Percentiles rank a stretch among this genome's conserved stretches.
These are phyloP conservation scores for Hylia prasina DNA, from an alignment of 2,113 vertebrate genomes.

Conservation along the genomic window DNA sequence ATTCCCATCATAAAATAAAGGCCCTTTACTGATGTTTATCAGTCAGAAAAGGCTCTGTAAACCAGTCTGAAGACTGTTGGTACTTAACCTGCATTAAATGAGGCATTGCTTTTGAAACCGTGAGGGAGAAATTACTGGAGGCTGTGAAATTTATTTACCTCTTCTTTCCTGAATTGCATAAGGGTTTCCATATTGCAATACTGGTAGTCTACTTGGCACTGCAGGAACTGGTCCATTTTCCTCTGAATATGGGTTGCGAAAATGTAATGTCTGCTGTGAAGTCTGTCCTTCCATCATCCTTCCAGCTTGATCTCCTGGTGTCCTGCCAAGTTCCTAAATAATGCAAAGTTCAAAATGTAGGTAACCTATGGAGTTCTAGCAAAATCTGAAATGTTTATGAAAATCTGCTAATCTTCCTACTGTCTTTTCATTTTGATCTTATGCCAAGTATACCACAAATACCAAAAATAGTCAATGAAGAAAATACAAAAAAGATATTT, in stretches of 20 bases:
- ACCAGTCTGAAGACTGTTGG: not conserved
- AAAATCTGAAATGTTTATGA: not conserved
- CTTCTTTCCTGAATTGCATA: conserved; percentile 82
- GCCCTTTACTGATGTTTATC: not conserved
- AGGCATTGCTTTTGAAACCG: not conserved
- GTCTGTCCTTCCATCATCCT: conserved; percentile 72
- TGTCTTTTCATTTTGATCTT: not conserved
- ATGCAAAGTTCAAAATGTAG: not conserved
- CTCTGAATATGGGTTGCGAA: conserved; percentile 77
- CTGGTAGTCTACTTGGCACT: conserved; percentile 77
- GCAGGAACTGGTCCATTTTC: conserved; percentile 76
- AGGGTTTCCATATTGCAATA: conserved; percentile 91
- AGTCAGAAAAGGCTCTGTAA: not conserved
- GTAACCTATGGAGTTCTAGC: not conserved
- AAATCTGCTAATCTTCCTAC: not conserved
- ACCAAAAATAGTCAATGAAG: not conserved
- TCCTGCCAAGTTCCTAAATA: conserved; percentile 79
- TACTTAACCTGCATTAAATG: not conserved
- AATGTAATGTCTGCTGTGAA: conserved; percentile 68
- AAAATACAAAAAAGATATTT: not conserved
- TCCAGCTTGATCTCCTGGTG: conserved; percentile 66
- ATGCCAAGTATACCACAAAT: not conserved
- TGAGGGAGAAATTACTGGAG: accelerated
- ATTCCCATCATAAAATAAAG: not conserved
- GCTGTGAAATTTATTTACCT: conserved; percentile 65